Percentiles rank a stretch among this genome's conserved stretches.
phyloP scores from a whole-genome alignment of 1,140 invertebrate species.

The Eumaeus atala region DNA sequence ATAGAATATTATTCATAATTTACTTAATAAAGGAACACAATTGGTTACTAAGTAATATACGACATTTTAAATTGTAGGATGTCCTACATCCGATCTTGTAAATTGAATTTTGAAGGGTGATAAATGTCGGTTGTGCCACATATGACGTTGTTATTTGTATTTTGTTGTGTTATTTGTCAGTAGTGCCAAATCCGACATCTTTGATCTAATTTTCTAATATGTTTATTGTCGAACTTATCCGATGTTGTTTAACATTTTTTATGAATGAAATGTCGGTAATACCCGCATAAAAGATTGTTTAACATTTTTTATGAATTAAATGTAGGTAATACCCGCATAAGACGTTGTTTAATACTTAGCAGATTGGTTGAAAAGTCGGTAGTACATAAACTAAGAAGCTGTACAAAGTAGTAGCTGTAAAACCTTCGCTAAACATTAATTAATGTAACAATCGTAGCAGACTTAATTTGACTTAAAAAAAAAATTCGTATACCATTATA shows the following conservation, averaged over 20 bases:
- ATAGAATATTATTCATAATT: conserved; percentile 8
- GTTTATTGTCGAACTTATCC: conserved; percentile 10
- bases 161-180: conserved; percentile 1
- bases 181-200: conserved; percentile 3
- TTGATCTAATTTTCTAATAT: conserved; percentile 4
- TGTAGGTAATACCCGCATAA: conserved; percentile 1
- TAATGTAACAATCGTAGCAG: conserved; percentile 1
- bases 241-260: neutral
- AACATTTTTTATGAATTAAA: neutral
- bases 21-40: neutral
- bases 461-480: too few relatives aligned
- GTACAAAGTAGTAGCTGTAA: conserved; percentile 1
- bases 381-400: neutral
- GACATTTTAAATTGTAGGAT: conserved; percentile 10
- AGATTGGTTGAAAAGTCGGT: conserved; percentile 7
- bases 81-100: conserved; percentile 4
- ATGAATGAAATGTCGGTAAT: neutral
- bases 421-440: neutral
- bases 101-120: conserved; percentile 5
- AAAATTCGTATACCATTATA: too few relatives aligned
- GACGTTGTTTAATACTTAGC: conserved; percentile 8
- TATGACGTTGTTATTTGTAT: conserved; percentile 4
- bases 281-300: too few relatives aligned
- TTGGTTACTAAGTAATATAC: conserved; percentile 5
- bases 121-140: conserved; percentile 10